Percentiles rank a stretch among this genome's conserved stretches.
These are phyloP conservation scores for Palythoa heliodiscus DNA, from an alignment of 92 coral and sea anemone species.

Conservation along the genomic window DNA sequence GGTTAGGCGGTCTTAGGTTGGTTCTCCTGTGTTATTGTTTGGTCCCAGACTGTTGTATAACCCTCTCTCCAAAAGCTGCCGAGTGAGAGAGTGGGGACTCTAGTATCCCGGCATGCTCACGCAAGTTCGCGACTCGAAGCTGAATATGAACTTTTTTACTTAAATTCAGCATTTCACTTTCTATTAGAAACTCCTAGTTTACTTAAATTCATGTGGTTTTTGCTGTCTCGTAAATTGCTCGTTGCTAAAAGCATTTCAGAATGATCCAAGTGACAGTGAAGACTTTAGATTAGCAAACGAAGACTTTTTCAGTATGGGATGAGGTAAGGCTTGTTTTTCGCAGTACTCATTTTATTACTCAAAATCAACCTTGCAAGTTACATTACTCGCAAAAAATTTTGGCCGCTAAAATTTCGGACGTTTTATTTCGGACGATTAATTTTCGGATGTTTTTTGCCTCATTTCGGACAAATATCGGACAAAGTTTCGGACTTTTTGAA, in stretches of 20 bases:
- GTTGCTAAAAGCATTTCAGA: background rate
- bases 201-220: conserved; percentile 28
- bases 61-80: background rate
- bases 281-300: conserved; percentile 96
- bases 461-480: no score
- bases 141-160: no score
- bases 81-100: background rate
- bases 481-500: no score
- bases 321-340: conserved; percentile 60
- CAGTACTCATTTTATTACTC: background rate
- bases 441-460: no score
- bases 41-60: background rate
- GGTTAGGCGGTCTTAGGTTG: background rate
- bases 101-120: background rate
- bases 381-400: no score
- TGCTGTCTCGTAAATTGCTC: background rate
- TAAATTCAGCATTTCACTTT: no score
- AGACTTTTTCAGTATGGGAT: conserved; percentile 74
- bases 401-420: no score
- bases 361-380: no score
- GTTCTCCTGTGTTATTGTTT: background rate
- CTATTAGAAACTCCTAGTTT: no score
- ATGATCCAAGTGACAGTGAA: conserved; percentile 96
- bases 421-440: no score
- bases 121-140: background rate